Conservation (phyloP, 37 sponge, comb jelly and placozoan genomes). For the Haliclona indistincta region DNA sequence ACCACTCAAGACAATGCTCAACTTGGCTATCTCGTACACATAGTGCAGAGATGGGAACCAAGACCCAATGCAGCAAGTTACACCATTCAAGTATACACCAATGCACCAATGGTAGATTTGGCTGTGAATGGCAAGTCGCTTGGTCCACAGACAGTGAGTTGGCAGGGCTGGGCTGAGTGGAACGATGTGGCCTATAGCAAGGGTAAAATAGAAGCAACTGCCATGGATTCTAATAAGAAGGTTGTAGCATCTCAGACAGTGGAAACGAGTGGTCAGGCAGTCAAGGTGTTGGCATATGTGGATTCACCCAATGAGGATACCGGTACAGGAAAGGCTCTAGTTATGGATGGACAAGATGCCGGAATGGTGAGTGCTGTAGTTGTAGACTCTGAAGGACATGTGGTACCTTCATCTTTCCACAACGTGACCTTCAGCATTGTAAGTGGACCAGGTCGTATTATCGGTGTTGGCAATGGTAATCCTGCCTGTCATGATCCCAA, state of each 20-base stretch:
- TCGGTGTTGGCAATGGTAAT: constrained; percentile 66
- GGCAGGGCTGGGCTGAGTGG: constrained; percentile 63
- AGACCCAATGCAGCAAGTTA: neutral
- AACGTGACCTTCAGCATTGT: constrained; percentile 53
- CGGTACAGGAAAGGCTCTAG: constrained; percentile 48
- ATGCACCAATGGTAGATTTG: constrained; percentile 56
- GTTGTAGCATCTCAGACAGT: constrained; percentile 53
- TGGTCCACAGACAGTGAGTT: constrained; percentile 15
- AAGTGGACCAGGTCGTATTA: constrained; percentile 59
- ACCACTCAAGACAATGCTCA: constrained; percentile 16
- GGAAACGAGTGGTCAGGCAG: constrained; percentile 24
- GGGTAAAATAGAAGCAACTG: constrained; percentile 46
- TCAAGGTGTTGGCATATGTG: neutral
- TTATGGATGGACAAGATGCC: constrained; percentile 67
- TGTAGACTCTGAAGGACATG: constrained; percentile 27
- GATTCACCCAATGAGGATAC: constrained; percentile 46
- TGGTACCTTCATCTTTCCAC: constrained; percentile 36
- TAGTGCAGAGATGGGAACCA: constrained; percentile 50
- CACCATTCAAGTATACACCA: constrained; percentile 60
- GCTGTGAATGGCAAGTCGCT: constrained; percentile 49
- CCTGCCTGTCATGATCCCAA: constrained; percentile 69
- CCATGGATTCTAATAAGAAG: neutral
- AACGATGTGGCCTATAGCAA: constrained; percentile 7
- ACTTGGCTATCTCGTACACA: constrained; percentile 50
- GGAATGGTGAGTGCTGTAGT: constrained; percentile 56